These are phyloP conservation scores for Amiota communis DNA, from an alignment of 2,888 invertebrate species.

Conservation along the genomic window DNA sequence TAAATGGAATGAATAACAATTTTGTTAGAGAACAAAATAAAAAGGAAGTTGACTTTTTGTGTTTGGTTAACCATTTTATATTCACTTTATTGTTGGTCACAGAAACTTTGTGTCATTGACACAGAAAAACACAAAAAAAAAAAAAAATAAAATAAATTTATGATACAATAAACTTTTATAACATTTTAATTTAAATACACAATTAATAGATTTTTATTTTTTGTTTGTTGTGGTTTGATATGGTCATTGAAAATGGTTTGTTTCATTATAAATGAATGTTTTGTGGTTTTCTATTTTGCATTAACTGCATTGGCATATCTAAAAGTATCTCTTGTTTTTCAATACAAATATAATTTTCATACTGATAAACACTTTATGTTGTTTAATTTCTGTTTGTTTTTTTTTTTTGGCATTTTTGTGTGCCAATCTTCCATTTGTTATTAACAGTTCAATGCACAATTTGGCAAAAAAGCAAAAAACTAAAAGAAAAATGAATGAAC, in stretches of 20 bases:
- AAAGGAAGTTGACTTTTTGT: not conserved
- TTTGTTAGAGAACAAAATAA: too few relatives aligned
- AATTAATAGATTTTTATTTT: too few relatives aligned
- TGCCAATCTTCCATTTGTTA: conserved; percentile 46
- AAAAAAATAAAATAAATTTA: not conserved
- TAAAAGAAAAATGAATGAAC: conserved; percentile 5
- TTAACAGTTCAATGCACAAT: conserved; percentile 48
- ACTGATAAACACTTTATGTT: conserved; percentile 40
- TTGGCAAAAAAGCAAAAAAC: conserved; percentile 26
- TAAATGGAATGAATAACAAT: too few relatives aligned
- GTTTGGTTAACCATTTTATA: conserved; percentile 18
- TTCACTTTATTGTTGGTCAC: conserved; percentile 22
- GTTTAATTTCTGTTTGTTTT: not conserved
- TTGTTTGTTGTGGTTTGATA: conserved; percentile 16
- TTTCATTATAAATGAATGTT: conserved; percentile 33
- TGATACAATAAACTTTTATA: too few relatives aligned
- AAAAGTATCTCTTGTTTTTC: conserved; percentile 31
- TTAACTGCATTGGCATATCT: conserved; percentile 30
- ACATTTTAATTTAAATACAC: too few relatives aligned
- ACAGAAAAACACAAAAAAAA: not conserved
- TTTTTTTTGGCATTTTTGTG: not conserved
- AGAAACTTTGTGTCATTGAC: not conserved
- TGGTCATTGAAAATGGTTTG: conserved; percentile 35
- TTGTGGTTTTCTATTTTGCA: conserved; percentile 39
- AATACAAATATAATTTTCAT: conserved; percentile 51